Evolutionary conservation across 2,888 invertebrate species (phyloP).

Genomic region (Agapostemon virescens): DNA sequence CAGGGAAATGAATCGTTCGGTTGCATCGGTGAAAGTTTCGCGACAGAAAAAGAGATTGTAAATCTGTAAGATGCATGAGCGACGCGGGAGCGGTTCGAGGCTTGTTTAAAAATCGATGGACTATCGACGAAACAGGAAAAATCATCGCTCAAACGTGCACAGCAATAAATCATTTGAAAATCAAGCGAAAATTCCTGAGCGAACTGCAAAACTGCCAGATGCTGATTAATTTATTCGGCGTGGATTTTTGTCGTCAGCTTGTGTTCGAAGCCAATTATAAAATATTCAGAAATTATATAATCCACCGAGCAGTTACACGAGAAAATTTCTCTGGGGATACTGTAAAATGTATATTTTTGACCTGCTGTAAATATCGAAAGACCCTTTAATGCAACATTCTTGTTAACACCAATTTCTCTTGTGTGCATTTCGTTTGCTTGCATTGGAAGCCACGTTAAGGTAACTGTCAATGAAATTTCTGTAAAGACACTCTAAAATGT

Average conservation of each 20-base stretch:
- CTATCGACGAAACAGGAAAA: neutral
- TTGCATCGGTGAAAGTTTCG: conserved; percentile 42
- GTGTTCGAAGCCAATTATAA: neutral
- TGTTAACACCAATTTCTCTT: no score
- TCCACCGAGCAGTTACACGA: neutral
- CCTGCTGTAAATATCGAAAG: no score
- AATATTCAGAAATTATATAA: neutral
- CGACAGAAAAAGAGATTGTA: conserved; percentile 43
- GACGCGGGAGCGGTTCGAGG: neutral
- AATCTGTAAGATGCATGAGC: conserved; percentile 30
- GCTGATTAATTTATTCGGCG: neutral
- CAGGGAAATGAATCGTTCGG: conserved; percentile 16
- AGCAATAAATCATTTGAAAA: neutral
- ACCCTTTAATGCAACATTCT: no score
- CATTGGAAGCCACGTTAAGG: no score
- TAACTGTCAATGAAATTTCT: no score
- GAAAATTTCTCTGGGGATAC: neutral
- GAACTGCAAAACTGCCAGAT: neutral
- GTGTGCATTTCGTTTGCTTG: no score
- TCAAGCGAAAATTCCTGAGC: neutral
- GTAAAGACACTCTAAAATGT: no score
- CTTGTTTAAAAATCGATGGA: neutral
- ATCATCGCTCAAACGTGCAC: neutral
- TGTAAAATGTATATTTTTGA: no score
- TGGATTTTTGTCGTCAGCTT: neutral